Evolutionary conservation across 2,888 invertebrate species (phyloP).

Genomic region (Hybos culiciformis): DNA sequence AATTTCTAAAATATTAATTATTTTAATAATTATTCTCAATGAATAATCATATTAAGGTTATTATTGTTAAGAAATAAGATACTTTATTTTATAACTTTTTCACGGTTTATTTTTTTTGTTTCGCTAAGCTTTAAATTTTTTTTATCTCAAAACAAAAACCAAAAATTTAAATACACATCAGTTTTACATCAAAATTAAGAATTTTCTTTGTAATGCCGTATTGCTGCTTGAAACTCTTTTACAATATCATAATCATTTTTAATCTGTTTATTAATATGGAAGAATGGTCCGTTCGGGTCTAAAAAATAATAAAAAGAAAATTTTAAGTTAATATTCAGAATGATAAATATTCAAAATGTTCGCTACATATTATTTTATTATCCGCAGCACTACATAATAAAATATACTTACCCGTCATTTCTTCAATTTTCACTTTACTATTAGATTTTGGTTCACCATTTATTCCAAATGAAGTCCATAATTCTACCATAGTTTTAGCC

Average conservation of each 20-base stretch:
- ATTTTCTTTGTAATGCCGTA: constrained; percentile 25
- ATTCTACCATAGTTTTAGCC: constrained; percentile 35
- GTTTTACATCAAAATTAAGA: constrained; percentile 14
- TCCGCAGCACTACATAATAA: not conserved
- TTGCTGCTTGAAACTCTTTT: constrained; percentile 23
- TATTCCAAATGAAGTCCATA: constrained; percentile 35
- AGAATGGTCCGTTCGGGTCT: constrained; percentile 29
- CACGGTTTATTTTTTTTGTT: not conserved
- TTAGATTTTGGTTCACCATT: constrained; percentile 22
- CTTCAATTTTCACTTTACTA: constrained; percentile 11
- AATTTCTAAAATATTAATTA: too few relatives aligned
- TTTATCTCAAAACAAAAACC: not conserved
- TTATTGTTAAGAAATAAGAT: not conserved
- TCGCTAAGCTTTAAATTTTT: not conserved
- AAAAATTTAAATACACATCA: not conserved
- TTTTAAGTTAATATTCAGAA: not conserved
- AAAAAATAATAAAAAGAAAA: constrained; percentile 2
- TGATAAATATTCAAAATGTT: not conserved
- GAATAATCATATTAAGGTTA: too few relatives aligned
- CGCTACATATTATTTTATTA: too few relatives aligned
- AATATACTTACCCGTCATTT: constrained; percentile 10
- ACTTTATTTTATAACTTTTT: not conserved
- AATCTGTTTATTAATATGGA: constrained; percentile 23
- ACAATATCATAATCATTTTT: constrained; percentile 20
- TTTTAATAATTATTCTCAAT: too few relatives aligned